Evolutionary conservation across 2,797 vertebrate genomes (phyloP).

Genomic region (Meriones psammophilus): DNA sequence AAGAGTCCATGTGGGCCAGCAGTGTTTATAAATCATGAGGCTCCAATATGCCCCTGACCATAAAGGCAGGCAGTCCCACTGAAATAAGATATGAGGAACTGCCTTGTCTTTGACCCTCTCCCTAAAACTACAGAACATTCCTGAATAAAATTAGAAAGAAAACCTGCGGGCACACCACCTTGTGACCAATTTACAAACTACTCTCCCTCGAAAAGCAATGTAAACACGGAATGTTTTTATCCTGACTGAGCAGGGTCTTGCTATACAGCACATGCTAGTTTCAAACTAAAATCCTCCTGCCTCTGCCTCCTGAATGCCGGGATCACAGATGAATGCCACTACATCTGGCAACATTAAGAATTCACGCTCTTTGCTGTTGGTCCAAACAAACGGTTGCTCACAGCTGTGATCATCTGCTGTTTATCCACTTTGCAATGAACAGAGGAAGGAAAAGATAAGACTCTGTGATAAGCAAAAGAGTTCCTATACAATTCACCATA

Average conservation of each 20-base stretch:
- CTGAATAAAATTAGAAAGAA: constrained; percentile 57
- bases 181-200: constrained; percentile 78
- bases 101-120: constrained; percentile 12
- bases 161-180: constrained; percentile 77
- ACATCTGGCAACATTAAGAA: background rate
- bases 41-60: background rate
- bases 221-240: background rate
- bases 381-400: background rate
- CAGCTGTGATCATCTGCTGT: background rate
- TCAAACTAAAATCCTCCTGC: background rate
- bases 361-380: background rate
- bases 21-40: background rate
- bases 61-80: constrained; percentile 7
- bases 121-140: constrained; percentile 33
- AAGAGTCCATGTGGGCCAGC: background rate
- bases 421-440: constrained; percentile 10
- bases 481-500: background rate
- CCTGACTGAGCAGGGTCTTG: background rate
- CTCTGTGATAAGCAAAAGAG: background rate
- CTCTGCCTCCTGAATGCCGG: background rate
- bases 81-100: background rate
- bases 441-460: constrained; percentile 33
- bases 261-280: background rate
- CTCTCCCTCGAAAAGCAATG: constrained; percentile 28
- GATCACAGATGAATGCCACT: background rate